Base-by-base conservation (phyloP, 2,113 vertebrate species). In the Leptocoma aspasia region DNA sequence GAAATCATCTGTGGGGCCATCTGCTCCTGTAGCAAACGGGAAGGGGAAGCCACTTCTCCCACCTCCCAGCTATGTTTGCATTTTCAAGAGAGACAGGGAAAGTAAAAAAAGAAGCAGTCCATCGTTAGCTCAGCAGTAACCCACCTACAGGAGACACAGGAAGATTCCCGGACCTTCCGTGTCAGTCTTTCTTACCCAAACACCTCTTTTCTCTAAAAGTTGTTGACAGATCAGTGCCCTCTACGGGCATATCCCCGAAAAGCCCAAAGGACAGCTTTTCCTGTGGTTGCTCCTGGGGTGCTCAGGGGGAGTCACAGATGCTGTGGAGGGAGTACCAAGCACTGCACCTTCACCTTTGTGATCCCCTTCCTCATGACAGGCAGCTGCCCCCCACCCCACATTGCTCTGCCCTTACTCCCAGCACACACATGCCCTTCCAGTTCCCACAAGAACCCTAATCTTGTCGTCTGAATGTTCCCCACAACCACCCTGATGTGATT, bases 11-110 rank as follows among this genome's bases (percentile, higher is more conserved):
- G 93, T 57, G 68, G 72, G 54, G 19, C 93, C 93, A 88, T 94
- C 93, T 97, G 95, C 60, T 97, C 31, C 76, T 64, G 64, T 6
- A 82, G 80, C 60, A 69, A 90, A 90, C 0, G 19, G 82, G 69
- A 96, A 91, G 45, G 49, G 89, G 90, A 92, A 96, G 80, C 35
- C 79, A 93, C 69, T 84, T 91, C 77, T 95, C 79, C 75, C 88
- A 92, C 71, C 42, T 83, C 63, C 18, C 69, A 60, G 42, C 0
- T 1, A 82, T 68, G 76, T 94, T 45, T 94, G 72, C 65, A 11
- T 86, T 92, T 86, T 56, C 24, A 71, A 61, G 86, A 76, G 68
- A 75, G 65, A 64, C 15, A 42, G 44, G 10, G 35, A 44, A 84
- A 89, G 56, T 50, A 26, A 71, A 93, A 87, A 89, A 93, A 92